Base-by-base conservation (phyloP, 2,888 invertebrate genomes). In the Plemyria rubiginata region DNA sequence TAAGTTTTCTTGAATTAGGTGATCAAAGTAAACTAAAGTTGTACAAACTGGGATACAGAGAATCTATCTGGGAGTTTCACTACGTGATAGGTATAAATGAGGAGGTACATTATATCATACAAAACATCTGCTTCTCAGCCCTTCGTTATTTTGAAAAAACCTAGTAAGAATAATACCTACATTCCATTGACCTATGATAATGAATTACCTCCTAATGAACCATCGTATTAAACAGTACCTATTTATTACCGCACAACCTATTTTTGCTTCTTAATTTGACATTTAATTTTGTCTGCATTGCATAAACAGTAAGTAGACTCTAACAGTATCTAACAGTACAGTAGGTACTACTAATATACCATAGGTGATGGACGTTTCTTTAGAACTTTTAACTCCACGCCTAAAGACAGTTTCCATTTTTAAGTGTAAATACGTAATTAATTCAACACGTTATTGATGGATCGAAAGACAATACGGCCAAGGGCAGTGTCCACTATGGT, bases 271-370 rank as follows among this genome's bases (percentile, higher is more conserved):
- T 67, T 60, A 65, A 66, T 63, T 70, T 62, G 54, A 54, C 61
- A 65, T 57, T 54, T 54, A 40, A 51, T n/a, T n/a, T n/a, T n/a
- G n/a, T n/a, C 58, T 49, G 22, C 22, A 38, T 53, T 45, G 12
- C 51, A 70, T 61, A 70, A 71, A 66, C 66, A 60, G 69, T 69
- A 56, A 71, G 71, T 76, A 71, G 70, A 68, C 64, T 66, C 63
- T 72, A 70, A 74, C 68, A 66, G 40, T n/a, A n/a, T n/a, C n/a
- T n/a, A n/a, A n/a, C n/a, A n/a, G n/a, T n/a, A n/a, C n/a, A n/a
- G n/a, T n/a, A n/a, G n/a, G n/a, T 60, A 51, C 65, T 51, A 77
- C 75, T 77, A 74, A 74, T 76, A n/a, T 67, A 71, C 61, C 74
- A n/a, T n/a, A 77, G 76, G 68, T 79, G 74, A 72, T 70, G 68